Evolutionary conservation across 2,113 vertebrate genomes (phyloP).

Genomic region (human (Homo sapiens)): DNA sequence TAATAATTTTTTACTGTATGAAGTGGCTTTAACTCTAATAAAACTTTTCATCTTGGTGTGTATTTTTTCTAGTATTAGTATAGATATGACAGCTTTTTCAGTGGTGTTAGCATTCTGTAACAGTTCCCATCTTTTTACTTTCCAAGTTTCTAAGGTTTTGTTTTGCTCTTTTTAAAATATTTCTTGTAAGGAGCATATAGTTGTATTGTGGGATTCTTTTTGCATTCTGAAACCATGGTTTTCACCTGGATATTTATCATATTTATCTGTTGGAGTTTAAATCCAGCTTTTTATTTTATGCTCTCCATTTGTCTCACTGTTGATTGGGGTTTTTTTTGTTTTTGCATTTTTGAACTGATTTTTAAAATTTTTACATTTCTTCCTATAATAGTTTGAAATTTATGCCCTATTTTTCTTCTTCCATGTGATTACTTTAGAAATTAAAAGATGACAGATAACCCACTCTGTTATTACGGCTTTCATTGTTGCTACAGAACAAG

Average conservation of each 20-base stretch:
- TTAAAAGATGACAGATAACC: neutral
- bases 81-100: neutral
- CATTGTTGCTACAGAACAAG: neutral
- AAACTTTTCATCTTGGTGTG: neutral
- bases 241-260: neutral
- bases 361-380: constrained; percentile 13
- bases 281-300: constrained; percentile 18
- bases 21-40: neutral
- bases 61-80: neutral
- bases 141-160: neutral
- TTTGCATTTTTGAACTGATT: neutral
- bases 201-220: neutral
- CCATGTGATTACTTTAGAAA: constrained; percentile 30
- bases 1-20: neutral
- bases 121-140: neutral
- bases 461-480: neutral
- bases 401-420: constrained; percentile 1
- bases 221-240: neutral
- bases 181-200: neutral
- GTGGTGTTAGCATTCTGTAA: neutral
- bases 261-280: neutral
- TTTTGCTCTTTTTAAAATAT: neutral
- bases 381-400: constrained; percentile 35
- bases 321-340: neutral
- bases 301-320: neutral